These are phyloP conservation scores for Athrips mouffetella DNA, from an alignment of 2,888 invertebrate species.

Conservation along the genomic window DNA sequence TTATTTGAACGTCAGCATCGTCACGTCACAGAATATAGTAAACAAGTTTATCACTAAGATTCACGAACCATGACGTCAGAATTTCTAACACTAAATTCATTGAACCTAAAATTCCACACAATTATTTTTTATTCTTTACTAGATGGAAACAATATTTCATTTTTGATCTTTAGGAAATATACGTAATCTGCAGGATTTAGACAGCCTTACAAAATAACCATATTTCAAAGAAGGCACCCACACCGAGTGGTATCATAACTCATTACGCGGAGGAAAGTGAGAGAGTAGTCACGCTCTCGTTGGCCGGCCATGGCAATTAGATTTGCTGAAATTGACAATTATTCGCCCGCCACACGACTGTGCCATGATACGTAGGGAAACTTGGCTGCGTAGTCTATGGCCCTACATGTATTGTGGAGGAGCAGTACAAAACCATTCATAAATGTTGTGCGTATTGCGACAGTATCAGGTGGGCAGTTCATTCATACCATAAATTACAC, in stretches of 20 bases:
- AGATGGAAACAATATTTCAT: no score
- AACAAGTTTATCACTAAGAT: no score
- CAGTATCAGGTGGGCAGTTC: no score
- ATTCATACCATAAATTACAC: no score
- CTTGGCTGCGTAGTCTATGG: neutral
- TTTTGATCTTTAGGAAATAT: no score
- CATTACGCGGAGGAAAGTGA: constrained; percentile 38
- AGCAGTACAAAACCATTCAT: neutral
- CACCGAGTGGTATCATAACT: constrained; percentile 3
- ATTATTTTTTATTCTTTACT: no score
- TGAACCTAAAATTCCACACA: no score
- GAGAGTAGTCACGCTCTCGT: constrained; percentile 60
- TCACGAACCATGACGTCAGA: no score
- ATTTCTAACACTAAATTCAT: no score
- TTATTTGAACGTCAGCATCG: no score
- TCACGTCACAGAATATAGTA: no score
- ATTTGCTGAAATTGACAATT: constrained; percentile 37
- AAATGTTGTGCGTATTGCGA: no score
- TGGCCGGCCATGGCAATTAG: constrained; percentile 43
- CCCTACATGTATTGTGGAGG: neutral
- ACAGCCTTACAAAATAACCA: neutral
- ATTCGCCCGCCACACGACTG: constrained; percentile 3
- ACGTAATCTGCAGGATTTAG: neutral
- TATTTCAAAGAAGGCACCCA: constrained; percentile 3
- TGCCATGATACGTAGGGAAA: neutral